Conservation (phyloP, 1,140 invertebrate species). For the Saccostrea cuccullata region DNA sequence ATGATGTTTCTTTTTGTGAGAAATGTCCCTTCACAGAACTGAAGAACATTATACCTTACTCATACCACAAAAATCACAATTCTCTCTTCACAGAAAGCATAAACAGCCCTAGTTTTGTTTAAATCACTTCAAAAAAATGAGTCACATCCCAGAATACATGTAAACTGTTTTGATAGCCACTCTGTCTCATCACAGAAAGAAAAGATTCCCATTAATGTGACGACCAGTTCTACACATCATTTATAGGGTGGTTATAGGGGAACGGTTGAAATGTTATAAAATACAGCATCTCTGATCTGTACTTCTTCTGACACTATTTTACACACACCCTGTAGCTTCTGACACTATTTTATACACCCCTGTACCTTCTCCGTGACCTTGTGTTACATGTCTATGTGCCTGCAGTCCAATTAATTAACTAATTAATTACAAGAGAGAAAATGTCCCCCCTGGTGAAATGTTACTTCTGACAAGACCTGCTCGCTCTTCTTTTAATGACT, state of each 20-base stretch:
- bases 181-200: not conserved
- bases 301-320: not conserved
- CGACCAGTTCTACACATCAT: not conserved
- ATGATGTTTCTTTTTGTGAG: too few species aligned
- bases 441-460: not conserved
- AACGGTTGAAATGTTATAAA: not conserved
- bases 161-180: not conserved
- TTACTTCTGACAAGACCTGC: not conserved
- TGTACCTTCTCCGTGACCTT: not conserved
- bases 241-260: not conserved
- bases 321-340: not conserved
- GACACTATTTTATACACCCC: not conserved
- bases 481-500: not conserved
- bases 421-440: conserved; percentile 17
- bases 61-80: not conserved
- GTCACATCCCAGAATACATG: conserved; percentile 14
- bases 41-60: not conserved
- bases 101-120: not conserved
- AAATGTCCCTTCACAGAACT: too few species aligned
- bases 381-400: not conserved
- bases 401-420: conserved; percentile 1
- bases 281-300: not conserved
- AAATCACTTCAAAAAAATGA: not conserved
- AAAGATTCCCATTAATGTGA: not conserved
- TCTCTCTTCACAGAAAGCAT: not conserved